These are phyloP conservation scores for Augochlorella aurata DNA, from an alignment of 2,888 invertebrate genomes.

Conservation along the genomic window DNA sequence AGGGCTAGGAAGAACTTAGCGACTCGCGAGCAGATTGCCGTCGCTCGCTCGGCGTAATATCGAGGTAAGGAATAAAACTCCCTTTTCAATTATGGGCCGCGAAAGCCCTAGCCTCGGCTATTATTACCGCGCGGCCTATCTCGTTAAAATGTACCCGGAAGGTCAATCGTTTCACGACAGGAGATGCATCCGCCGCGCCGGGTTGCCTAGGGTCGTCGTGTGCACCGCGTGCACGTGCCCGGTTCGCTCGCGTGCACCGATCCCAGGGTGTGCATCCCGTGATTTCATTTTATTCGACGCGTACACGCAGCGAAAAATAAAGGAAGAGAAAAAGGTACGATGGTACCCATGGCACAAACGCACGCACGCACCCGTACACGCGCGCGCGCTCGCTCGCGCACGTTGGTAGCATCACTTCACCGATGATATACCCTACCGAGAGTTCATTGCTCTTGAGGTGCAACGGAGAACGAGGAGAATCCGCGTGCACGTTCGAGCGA, in stretches of 20 bases:
- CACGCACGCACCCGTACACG: slow-evolving; percentile 35
- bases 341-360: slow-evolving; percentile 32
- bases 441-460: slow-evolving; percentile 80
- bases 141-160: slow-evolving; percentile 58
- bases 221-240: slow-evolving; percentile 30
- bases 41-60: background rate
- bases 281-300: slow-evolving; percentile 60
- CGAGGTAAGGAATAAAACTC: slow-evolving; percentile 45
- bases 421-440: slow-evolving; percentile 79
- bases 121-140: slow-evolving; percentile 35
- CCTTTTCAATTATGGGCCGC: slow-evolving; percentile 39
- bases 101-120: slow-evolving; percentile 21
- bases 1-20: background rate
- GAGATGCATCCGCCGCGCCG: background rate
- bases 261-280: slow-evolving; percentile 16
- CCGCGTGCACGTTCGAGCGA: slow-evolving; percentile 45
- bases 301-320: slow-evolving; percentile 51
- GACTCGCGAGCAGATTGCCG: background rate
- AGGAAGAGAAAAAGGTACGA: slow-evolving; percentile 36
- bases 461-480: slow-evolving; percentile 66
- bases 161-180: slow-evolving; percentile 39
- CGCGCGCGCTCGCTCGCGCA: slow-evolving; percentile 48
- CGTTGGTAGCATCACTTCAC: slow-evolving; percentile 78
- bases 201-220: slow-evolving; percentile 24
- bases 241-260: slow-evolving; percentile 20